phyloP scores from a whole-genome alignment of 2,113 vertebrate genomes.

The Leucopternis melanops region DNA sequence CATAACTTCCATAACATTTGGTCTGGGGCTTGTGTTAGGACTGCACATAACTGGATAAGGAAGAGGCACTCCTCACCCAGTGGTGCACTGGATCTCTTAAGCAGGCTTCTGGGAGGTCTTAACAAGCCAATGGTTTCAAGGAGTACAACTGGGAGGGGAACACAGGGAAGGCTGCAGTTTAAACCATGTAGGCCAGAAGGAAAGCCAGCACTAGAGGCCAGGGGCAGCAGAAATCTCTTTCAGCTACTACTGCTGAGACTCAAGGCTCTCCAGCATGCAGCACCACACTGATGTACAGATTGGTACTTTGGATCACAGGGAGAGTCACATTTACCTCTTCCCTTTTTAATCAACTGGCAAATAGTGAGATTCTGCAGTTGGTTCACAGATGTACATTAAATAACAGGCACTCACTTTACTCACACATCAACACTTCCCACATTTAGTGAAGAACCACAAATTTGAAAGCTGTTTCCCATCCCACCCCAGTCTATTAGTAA shows the following conservation, averaged over 20 bases:
- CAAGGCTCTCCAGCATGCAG: not conserved
- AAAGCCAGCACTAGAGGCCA: not conserved
- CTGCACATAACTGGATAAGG: rapidly evolving
- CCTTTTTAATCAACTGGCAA: not conserved
- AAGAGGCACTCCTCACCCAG: not conserved
- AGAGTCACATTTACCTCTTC: not conserved
- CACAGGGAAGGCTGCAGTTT: not conserved
- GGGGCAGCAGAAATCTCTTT: not conserved
- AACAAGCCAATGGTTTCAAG: not conserved
- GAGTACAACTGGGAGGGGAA: not conserved
- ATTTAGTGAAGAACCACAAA: not conserved
- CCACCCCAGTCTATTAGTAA: not conserved
- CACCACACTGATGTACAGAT: not conserved
- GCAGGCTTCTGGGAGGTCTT: not conserved
- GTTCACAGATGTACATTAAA: not conserved
- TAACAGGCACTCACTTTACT: not conserved
- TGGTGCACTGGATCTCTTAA: not conserved
- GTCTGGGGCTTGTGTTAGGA: not conserved
- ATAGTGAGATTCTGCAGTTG: not conserved
- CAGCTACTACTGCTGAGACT: not conserved
- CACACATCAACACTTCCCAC: constrained; percentile 3
- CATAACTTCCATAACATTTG: not conserved
- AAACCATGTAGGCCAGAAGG: not conserved
- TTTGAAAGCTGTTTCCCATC: not conserved
- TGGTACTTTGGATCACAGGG: not conserved